Conservation (phyloP, 1,140 invertebrate species). For the Cecropterus lyciades region DNA sequence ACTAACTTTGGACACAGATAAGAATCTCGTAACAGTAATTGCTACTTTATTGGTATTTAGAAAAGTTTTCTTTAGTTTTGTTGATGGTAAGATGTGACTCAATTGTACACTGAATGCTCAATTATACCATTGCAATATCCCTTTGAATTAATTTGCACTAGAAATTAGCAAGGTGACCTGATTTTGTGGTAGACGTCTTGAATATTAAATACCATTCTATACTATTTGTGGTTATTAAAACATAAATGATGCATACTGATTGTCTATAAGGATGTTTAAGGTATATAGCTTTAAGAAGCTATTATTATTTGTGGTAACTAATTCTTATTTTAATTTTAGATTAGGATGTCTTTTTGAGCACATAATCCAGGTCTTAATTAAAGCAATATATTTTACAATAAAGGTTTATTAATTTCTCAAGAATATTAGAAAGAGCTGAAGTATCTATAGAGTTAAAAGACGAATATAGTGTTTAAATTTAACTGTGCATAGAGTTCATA, state of each 20-base stretch:
- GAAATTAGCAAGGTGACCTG: constrained; percentile 18
- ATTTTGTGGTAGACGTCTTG: constrained; percentile 31
- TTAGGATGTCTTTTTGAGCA: no score
- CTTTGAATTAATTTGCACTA: constrained; percentile 22
- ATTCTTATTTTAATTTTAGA: no score
- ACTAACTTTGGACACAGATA: constrained; percentile 30
- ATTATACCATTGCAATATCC: constrained; percentile 12
- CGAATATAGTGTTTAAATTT: no score
- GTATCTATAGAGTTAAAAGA: no score
- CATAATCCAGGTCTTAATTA: no score
- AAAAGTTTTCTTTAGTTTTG: constrained; percentile 18
- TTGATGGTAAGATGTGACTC: neutral
- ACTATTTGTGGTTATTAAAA: no score
- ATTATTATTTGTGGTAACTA: no score
- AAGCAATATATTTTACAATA: no score
- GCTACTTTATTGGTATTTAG: constrained; percentile 9
- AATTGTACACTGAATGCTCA: constrained; percentile 9
- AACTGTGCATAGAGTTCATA: neutral
- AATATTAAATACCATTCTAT: constrained; percentile 23
- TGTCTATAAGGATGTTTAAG: no score
- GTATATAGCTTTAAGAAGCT: no score
- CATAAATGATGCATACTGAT: neutral
- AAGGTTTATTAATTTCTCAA: no score
- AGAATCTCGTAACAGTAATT: constrained; percentile 11
- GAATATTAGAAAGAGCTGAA: no score